Conservation (phyloP, 2,113 vertebrate genomes). For the Xenopus borealis region DNA sequence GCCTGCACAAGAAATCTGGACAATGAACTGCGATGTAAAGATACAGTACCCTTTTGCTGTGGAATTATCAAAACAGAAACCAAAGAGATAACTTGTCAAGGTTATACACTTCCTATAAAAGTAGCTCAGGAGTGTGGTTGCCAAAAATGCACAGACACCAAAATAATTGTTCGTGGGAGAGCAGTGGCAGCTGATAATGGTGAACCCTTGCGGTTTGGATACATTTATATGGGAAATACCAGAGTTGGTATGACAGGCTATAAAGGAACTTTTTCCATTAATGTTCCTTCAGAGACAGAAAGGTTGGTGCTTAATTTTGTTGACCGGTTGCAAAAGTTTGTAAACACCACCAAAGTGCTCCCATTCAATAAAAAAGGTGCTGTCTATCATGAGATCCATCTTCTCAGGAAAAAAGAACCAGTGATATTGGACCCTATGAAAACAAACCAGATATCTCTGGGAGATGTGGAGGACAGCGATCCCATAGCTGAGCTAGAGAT, state of each 20-base stretch:
- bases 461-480: slow-evolving; percentile 77
- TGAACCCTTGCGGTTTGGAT: slow-evolving; percentile 92
- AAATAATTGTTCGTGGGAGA: slow-evolving; percentile 78
- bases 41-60: slow-evolving; percentile 82
- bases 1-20: slow-evolving; percentile 80
- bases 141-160: slow-evolving; percentile 82
- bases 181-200: slow-evolving; percentile 84
- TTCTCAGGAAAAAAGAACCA: slow-evolving; percentile 80
- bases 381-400: slow-evolving; percentile 90
- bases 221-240: slow-evolving; percentile 83
- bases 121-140: slow-evolving; percentile 81
- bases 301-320: slow-evolving; percentile 94
- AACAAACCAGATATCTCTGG: slow-evolving; percentile 82
- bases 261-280: slow-evolving; percentile 92
- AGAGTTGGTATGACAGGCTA: slow-evolving; percentile 91
- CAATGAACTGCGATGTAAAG: slow-evolving; percentile 83
- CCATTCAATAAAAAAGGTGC: slow-evolving; percentile 87
- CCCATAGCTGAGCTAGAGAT: slow-evolving; percentile 88
- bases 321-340: slow-evolving; percentile 90
- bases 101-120: slow-evolving; percentile 84
- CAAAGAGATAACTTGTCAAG: slow-evolving; percentile 75
- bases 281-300: slow-evolving; percentile 79
- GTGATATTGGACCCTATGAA: slow-evolving; percentile 75
- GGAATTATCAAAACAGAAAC: slow-evolving; percentile 81
- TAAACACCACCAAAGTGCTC: slow-evolving; percentile 94